These are phyloP conservation scores for Limonius californicus DNA, from an alignment of 1,140 invertebrate species.

Conservation along the genomic window DNA sequence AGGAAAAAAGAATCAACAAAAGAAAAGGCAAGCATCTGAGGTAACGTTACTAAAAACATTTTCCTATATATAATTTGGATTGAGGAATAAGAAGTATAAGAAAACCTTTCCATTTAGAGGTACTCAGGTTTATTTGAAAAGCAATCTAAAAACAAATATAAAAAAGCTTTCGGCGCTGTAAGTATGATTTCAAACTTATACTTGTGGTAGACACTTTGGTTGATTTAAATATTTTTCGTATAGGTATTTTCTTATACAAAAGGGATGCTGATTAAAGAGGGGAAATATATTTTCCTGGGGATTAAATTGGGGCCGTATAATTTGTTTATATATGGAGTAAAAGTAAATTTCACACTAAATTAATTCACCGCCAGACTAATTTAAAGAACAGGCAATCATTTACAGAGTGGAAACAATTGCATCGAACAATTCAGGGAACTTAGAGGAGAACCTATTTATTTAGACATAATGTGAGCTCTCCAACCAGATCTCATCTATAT, in stretches of 20 bases:
- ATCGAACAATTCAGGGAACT: background rate
- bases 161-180: no score
- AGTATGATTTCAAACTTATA: no score
- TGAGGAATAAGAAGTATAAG: no score
- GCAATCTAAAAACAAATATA: no score
- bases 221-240: no score
- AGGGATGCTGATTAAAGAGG: slow-evolving; percentile 2
- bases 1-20: no score
- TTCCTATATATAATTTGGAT: no score
- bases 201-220: no score
- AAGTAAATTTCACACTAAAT: slow-evolving; percentile 5
- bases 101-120: no score
- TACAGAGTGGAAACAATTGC: background rate
- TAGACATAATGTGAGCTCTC: background rate
- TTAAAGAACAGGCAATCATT: background rate
- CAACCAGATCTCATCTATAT: background rate
- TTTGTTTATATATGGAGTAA: slow-evolving; percentile 1
- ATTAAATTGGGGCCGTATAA: background rate
- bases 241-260: background rate
- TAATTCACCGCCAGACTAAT: slow-evolving; percentile 2
- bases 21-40: no score
- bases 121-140: no score
- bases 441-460: background rate
- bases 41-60: no score
- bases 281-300: background rate